A percentile compares a stretch with the other conserved stretches of the same genome.
phyloP scores from a whole-genome alignment of 2,113 vertebrate genomes.

The Myrmophylax atrothorax region DNA sequence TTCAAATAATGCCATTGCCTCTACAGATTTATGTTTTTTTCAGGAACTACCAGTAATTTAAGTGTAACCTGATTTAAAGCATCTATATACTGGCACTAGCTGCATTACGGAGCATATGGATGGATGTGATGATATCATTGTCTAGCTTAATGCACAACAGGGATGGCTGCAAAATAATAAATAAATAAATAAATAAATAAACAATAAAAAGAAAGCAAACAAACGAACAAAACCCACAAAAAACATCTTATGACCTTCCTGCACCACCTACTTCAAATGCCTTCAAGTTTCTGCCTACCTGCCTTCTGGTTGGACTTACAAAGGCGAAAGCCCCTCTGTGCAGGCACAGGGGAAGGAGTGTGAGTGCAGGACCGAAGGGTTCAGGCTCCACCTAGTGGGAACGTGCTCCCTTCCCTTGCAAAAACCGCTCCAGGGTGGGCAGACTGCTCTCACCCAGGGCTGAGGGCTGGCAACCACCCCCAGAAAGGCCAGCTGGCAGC shows the following conservation, averaged over 20 bases:
- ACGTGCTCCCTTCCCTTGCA: neutral
- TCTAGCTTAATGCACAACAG: neutral
- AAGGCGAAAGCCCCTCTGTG: neutral
- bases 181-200: no score
- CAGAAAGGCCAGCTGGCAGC: neutral
- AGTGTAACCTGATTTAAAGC: neutral
- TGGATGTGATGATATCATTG: neutral
- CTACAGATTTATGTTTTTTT: neutral
- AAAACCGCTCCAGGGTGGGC: neutral
- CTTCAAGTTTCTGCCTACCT: neutral
- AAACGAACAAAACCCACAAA: neutral
- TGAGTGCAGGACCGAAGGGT: constrained; percentile 8
- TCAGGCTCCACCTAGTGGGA: constrained; percentile 75
- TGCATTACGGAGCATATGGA: neutral
- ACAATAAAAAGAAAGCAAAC: no score
- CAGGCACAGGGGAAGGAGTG: neutral
- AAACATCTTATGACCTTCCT: neutral
- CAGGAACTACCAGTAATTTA: neutral
- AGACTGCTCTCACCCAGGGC: neutral
- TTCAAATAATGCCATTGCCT: neutral
- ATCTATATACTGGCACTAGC: neutral
- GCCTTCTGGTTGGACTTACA: neutral
- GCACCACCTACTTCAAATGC: neutral
- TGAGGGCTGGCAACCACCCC: neutral
- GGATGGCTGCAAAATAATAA: neutral